phyloP scores from a whole-genome alignment of 2,797 vertebrate species.

The Lithobates sylvaticus region DNA sequence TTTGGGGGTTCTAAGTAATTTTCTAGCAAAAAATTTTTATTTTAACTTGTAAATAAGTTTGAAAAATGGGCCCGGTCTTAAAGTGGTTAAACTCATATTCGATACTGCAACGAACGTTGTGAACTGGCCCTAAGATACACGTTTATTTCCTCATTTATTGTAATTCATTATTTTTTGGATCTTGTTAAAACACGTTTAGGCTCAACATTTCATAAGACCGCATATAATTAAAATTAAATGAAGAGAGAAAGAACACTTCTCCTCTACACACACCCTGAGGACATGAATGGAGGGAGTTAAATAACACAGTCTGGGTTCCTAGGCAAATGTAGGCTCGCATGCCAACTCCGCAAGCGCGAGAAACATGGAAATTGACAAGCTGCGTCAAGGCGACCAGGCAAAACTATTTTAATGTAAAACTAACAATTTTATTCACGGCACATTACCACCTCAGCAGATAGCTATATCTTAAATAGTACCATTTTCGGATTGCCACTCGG shows the following conservation, averaged over 20 bases:
- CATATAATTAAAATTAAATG: not conserved
- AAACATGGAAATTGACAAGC: conserved; percentile 33
- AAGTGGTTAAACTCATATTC: no score
- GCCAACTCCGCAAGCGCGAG: not conserved
- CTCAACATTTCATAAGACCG: not conserved
- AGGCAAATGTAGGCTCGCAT: not conserved
- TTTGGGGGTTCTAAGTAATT: no score
- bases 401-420: conserved; percentile 48
- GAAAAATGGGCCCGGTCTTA: no score
- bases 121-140: no score
- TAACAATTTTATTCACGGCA: conserved; percentile 40
- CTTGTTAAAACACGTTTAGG: not conserved
- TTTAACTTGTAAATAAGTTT: no score
- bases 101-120: no score
- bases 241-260: not conserved
- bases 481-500: not conserved
- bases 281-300: not conserved
- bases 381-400: conserved; percentile 20
- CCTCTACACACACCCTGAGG: conserved; percentile 3
- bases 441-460: conserved; percentile 16
- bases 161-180: no score
- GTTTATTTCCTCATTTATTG: no score
- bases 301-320: conserved; percentile 4
- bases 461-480: conserved; percentile 19
- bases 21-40: no score